Evolutionary conservation across 2,888 invertebrate genomes (phyloP), one percentile per base, ranked within the genome.

Genomic region (Gasteruption jaculator): DNA sequence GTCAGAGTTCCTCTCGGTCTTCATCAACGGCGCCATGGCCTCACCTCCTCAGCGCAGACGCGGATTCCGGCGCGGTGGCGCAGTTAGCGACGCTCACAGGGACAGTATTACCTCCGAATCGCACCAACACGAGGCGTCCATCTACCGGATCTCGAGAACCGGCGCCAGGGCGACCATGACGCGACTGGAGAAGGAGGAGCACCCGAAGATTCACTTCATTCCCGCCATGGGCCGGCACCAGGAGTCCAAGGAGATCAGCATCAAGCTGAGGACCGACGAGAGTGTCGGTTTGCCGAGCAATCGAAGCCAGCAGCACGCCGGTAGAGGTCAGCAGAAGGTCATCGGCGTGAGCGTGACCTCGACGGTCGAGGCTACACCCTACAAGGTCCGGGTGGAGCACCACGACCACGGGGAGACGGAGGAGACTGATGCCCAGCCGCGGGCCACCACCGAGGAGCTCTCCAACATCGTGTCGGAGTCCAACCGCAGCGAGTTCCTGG

Each of bases 281-380:
- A 12, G 6, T 34, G n/a, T 14, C 31, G n/a, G n/a, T n/a, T n/a
- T n/a, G n/a, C n/a, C n/a, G n/a, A n/a, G n/a, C n/a, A n/a, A n/a
- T n/a, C 7, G 31, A 16, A 12, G 16, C 41, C 7, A 12, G 32
- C 15, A 45, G 35, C 33, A 49, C 35, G 24, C 24, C 8, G 31
- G 50, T 32, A 42, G n/a, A n/a, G n/a, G 50, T 25, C 45, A 49
- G 8, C 56, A 63, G 45, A 68, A 71, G 49, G 65, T 58, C 52
- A 76, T 59, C 68, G 77, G 68, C 24, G 77, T 80, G 29, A 74
- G 80, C 57, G 78, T 80, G 41, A 79, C 79, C 5, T 80, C 80
- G 6, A 77, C 79, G 5, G 76, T 80, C 11, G 79, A 78, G 38
- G 74, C 80, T 4, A 78, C 75, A 3, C 74, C 79, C 39, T 74